Evolutionary conservation across 2,888 invertebrate species (phyloP).

Genomic region (Rotaria sp.): DNA sequence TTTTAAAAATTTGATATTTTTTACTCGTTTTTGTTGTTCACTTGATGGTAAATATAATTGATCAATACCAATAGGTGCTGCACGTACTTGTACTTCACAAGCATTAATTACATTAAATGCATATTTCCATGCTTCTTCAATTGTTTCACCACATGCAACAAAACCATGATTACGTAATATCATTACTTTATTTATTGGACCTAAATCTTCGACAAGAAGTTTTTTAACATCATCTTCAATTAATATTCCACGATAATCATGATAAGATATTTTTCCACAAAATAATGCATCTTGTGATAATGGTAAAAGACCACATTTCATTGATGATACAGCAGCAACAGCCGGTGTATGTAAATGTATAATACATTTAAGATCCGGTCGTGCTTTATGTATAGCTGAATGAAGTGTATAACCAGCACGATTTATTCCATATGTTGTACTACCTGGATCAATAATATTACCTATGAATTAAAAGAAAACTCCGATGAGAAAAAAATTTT

Average conservation of each 20-base stretch:
- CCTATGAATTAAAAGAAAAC: conserved; percentile 44
- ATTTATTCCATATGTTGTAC: conserved; percentile 42
- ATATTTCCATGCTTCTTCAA: conserved; percentile 88
- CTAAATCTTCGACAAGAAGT: conserved; percentile 77
- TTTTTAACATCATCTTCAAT: conserved; percentile 79
- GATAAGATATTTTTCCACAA: conserved; percentile 77
- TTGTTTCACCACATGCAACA: conserved; percentile 83
- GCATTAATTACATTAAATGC: conserved; percentile 72
- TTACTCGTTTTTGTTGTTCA: conserved; percentile 62
- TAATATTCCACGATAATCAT: conserved; percentile 66
- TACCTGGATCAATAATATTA: conserved; percentile 42
- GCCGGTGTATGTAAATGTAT: conserved; percentile 84
- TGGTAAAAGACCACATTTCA: conserved; percentile 57
- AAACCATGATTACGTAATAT: conserved; percentile 61
- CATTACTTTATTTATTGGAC: conserved; percentile 70
- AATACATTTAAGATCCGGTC: conserved; percentile 90
- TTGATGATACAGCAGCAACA: conserved; percentile 70
- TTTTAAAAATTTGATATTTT: conserved; percentile 43
- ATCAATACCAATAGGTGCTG: conserved; percentile 68
- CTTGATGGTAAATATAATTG: conserved; percentile 70
- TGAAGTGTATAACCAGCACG: conserved; percentile 42
- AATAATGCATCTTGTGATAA: conserved; percentile 84
- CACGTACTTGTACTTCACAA: conserved; percentile 75
- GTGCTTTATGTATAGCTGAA: conserved; percentile 80
- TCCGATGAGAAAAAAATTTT: conserved; percentile 42